Evolutionary conservation across 2,888 invertebrate species (phyloP).

Genomic region (Idaea aversata): DNA sequence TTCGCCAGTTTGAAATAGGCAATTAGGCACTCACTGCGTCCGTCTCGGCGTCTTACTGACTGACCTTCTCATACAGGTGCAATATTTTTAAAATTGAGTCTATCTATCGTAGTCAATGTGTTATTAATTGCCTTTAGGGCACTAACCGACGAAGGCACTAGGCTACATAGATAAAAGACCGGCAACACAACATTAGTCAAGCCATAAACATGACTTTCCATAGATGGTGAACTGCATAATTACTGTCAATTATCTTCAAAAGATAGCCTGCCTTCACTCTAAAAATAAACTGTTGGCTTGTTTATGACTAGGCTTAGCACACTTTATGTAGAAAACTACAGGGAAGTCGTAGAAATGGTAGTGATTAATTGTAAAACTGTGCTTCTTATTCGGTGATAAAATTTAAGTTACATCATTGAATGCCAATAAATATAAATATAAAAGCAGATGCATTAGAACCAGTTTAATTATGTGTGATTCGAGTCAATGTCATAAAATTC

Average conservation of each 20-base stretch:
- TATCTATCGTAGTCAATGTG: background rate
- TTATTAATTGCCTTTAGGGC: background rate
- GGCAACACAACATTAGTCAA: slow-evolving; percentile 19
- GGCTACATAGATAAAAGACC: slow-evolving; percentile 9
- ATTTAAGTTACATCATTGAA: background rate
- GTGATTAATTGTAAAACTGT: too few relatives aligned
- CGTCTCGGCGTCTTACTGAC: too few relatives aligned
- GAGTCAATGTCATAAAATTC: background rate
- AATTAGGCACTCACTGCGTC: too few relatives aligned
- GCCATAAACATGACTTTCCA: slow-evolving; percentile 47
- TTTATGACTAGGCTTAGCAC: background rate
- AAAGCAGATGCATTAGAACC: background rate
- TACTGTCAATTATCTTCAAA: slow-evolving; percentile 50
- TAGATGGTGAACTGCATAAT: slow-evolving; percentile 50
- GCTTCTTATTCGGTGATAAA: too few relatives aligned
- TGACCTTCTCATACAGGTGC: background rate
- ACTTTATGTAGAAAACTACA: background rate
- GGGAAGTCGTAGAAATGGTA: too few relatives aligned
- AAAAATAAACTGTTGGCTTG: background rate
- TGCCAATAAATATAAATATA: background rate
- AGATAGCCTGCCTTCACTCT: slow-evolving; percentile 39
- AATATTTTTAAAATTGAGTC: background rate
- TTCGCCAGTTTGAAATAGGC: too few relatives aligned
- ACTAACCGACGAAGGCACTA: background rate
- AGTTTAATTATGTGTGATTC: background rate